Base-by-base conservation (phyloP, 53 echinoderm and acorn worm genomes). In the Paracentrotus lividus region DNA sequence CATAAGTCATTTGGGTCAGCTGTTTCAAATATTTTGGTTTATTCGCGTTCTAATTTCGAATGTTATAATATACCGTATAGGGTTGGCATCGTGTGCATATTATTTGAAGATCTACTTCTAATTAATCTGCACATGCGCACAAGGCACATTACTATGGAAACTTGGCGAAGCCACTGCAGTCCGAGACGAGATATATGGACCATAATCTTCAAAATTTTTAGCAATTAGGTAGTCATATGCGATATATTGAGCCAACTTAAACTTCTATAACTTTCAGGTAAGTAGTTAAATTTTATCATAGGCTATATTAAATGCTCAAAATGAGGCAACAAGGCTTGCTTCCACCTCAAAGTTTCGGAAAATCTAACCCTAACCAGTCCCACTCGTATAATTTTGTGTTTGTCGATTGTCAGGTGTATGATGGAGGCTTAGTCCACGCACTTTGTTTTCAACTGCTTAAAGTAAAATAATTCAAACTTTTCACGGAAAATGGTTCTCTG, bases 111-210 rank as follows among this genome's bases (percentile, higher is more conserved):
- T n/a, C n/a, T n/a, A n/a, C n/a, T n/a, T n/a, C n/a, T 72, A 36
- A 72, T 72, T 72, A 34, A 47, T 86, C 54, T 86, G 68, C 49
- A 42, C 91, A 53, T 51, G 91, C 91, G 91, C 91, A 72, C 36
- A 33, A 1, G 52, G 20, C 6, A 68, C 59, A 95, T 95, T 95
- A 93, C 95, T 95, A 95, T 95, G 95, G 95, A 93, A 93, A 95
- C 95, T 93, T 88, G 92, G 57, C 75, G 85, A 95, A 95, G 95
- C 95, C n/a, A n/a, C 49, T 12, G 38, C 40, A 23, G 34, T 40
- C 42, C 21, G 34, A 51, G 77, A 31, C 49, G n/a, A 9, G 15
- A 26, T 24, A 40, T 72, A 20, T 38, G 72, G 72, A 14, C 14
- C 49, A 85, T 85, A 56, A 87, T 9, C 34, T 54, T 55, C 21